Conservation (phyloP, 2,888 invertebrate genomes). For the Aphidius colemani region DNA sequence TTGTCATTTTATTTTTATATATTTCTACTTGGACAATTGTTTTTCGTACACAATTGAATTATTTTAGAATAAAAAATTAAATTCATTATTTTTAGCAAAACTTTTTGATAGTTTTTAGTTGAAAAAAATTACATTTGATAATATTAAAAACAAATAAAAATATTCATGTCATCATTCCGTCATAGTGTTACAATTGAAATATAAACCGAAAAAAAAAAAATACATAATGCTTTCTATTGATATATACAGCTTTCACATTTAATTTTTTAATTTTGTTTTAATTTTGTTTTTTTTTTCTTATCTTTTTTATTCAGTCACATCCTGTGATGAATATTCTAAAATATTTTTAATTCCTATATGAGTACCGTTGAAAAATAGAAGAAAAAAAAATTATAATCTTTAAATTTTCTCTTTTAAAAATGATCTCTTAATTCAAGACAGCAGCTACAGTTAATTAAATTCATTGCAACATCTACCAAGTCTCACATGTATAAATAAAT, state of each 20-base stretch:
- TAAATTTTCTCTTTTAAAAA: neutral
- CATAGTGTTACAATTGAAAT: no score
- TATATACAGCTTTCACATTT: neutral
- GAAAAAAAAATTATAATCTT: neutral
- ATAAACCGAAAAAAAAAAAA: no score
- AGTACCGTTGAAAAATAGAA: neutral
- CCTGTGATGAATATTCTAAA: neutral
- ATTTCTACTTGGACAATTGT: no score
- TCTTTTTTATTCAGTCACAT: neutral
- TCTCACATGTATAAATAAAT: neutral
- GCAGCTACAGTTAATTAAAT: slow-evolving; percentile 17
- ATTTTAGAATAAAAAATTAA: no score
- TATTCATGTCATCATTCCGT: fast-evolving
- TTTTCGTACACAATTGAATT: no score
- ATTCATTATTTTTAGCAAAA: no score
- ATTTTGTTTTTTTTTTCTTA: slow-evolving; percentile 2
- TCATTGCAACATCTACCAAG: neutral
- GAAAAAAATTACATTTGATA: no score
- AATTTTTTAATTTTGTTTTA: slow-evolving; percentile 1
- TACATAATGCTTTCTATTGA: neutral
- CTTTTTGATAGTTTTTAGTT: no score
- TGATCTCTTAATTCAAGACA: slow-evolving; percentile 1
- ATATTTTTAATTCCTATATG: neutral
- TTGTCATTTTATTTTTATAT: no score
- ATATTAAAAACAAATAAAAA: no score